Evolutionary conservation across 1,140 invertebrate species (phyloP).

Genomic region (Halesus radiatus): DNA sequence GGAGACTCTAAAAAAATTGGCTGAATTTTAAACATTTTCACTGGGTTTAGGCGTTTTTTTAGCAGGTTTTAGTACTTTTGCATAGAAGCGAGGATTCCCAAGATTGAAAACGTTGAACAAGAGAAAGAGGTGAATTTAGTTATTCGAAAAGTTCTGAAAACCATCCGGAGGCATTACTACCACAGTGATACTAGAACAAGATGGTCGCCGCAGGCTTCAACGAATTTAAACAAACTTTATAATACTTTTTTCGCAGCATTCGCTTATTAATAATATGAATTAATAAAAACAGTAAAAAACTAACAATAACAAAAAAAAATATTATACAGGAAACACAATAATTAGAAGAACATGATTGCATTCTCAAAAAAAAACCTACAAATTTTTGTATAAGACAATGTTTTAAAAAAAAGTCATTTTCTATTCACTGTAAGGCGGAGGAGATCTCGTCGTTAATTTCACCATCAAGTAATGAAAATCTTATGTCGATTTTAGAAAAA

Average conservation of each 20-base stretch:
- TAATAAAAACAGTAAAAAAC: too few species aligned
- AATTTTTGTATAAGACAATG: too few species aligned
- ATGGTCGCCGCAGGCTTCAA: not conserved
- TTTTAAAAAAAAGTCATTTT: too few species aligned
- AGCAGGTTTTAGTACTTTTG: conserved; percentile 9
- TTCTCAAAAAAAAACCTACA: too few species aligned
- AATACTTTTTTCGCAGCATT: not conserved
- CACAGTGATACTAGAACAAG: not conserved
- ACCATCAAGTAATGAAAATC: too few species aligned
- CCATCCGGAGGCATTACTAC: not conserved
- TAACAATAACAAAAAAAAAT: too few species aligned
- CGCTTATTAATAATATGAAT: too few species aligned
- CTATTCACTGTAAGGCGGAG: too few species aligned
- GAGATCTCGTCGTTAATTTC: too few species aligned
- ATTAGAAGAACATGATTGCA: too few species aligned
- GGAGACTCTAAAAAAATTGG: not conserved
- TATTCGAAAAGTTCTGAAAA: conserved; percentile 35
- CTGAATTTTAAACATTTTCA: conserved; percentile 4
- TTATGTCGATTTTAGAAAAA: too few species aligned
- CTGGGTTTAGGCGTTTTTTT: not conserved
- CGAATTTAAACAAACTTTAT: not conserved
- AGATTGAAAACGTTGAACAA: conserved; percentile 32
- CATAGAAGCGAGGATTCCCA: conserved; percentile 6
- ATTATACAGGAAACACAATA: too few species aligned
- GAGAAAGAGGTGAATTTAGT: conserved; percentile 43